phyloP scores from a whole-genome alignment of 2,797 vertebrate genomes.

The Phrynocephalus forsythii region DNA sequence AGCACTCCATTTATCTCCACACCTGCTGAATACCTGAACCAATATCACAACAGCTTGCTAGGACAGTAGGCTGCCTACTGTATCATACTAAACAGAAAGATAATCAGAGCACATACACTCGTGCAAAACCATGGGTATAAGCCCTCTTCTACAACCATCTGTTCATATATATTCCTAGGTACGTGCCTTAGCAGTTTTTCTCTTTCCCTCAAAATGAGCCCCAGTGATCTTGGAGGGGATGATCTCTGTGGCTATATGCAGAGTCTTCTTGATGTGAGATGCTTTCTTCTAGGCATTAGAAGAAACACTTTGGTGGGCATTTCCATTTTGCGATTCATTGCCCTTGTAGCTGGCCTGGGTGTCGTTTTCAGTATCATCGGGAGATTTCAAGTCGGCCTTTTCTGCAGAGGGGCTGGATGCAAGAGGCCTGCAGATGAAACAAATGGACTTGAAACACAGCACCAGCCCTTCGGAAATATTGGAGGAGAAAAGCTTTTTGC shows the following conservation, averaged over 20 bases:
- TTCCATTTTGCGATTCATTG: constrained; percentile 75
- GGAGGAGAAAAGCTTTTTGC: constrained; percentile 92
- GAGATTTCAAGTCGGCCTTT: constrained; percentile 70
- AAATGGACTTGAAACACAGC: constrained; percentile 83
- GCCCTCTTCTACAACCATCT: constrained; percentile 23
- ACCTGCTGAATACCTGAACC: constrained; percentile 45
- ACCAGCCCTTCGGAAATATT: constrained; percentile 86
- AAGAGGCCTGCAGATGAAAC: constrained; percentile 73
- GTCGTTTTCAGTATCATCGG: constrained; percentile 64
- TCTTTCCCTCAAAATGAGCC: constrained; percentile 26
- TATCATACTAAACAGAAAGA: constrained; percentile 29
- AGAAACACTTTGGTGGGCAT: constrained; percentile 72
- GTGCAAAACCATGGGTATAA: constrained; percentile 46
- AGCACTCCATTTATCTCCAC: constrained; percentile 36
- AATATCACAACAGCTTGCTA: constrained; percentile 32
- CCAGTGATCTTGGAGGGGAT: constrained; percentile 2
- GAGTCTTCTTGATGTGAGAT: constrained; percentile 48
- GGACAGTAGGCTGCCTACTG: constrained; percentile 8
- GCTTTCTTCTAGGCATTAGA: constrained; percentile 72
- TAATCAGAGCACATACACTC: background rate
- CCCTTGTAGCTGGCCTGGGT: constrained; percentile 67
- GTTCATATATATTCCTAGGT: constrained; percentile 27
- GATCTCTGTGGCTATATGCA: constrained; percentile 48
- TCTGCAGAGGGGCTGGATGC: constrained; percentile 58
- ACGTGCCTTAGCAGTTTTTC: constrained; percentile 23